These are phyloP conservation scores for Pachyramphus minor DNA, from an alignment of 2,113 vertebrate genomes.

Conservation along the genomic window DNA sequence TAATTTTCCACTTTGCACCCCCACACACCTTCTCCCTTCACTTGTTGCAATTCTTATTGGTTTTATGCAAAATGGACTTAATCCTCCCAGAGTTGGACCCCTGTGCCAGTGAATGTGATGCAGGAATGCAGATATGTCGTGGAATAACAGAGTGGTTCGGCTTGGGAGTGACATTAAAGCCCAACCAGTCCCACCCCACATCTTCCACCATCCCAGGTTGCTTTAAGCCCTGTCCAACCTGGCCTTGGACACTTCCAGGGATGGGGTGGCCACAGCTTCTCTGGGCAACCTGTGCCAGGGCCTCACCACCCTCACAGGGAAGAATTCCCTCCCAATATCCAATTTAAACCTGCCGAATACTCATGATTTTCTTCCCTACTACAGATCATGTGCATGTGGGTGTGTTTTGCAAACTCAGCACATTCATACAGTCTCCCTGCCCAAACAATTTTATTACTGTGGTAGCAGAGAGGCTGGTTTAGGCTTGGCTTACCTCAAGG, in stretches of 20 bases:
- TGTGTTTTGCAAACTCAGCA: background rate
- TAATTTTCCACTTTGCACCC: background rate
- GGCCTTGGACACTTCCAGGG: background rate
- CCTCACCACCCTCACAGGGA: rapidly evolving
- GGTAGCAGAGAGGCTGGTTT: background rate
- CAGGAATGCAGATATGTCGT: background rate
- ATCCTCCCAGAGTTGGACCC: background rate
- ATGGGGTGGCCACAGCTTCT: background rate
- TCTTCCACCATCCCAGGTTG: rapidly evolving
- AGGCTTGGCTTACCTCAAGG: background rate
- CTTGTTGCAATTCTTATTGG: background rate
- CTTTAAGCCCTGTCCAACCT: background rate
- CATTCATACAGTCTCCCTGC: background rate
- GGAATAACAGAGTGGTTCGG: background rate
- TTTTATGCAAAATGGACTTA: background rate
- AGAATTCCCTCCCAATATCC: background rate
- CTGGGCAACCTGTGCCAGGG: background rate
- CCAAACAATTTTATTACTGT: background rate
- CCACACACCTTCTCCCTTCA: background rate
- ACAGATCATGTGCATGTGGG: background rate
- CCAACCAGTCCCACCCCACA: background rate
- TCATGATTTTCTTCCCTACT: background rate
- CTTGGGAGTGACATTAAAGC: background rate
- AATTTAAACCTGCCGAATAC: background rate
- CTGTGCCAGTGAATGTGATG: background rate